Evolutionary conservation across 2,797 vertebrate genomes (phyloP).

Genomic region (Artibeus lituratus): DNA sequence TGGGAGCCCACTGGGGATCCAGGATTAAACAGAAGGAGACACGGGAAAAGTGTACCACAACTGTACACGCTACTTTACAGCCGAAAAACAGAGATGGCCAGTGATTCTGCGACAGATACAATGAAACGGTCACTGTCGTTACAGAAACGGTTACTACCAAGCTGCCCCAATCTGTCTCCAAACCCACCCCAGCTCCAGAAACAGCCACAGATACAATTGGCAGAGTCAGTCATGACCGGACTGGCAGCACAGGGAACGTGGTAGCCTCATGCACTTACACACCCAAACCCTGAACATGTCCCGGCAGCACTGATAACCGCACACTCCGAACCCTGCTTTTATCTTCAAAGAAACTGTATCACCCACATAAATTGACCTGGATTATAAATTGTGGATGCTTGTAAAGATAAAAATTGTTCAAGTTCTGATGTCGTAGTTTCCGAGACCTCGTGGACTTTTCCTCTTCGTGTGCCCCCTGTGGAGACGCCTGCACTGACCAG

Average conservation of each 20-base stretch:
- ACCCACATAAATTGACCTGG: neutral
- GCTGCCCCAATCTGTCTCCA: neutral
- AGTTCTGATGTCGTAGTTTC: neutral
- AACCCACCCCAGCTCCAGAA: neutral
- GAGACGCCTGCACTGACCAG: neutral
- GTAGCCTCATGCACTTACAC: conserved; percentile 15
- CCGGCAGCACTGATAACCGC: neutral
- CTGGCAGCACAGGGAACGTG: neutral
- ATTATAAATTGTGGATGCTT: neutral
- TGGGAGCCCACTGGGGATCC: too few relatives aligned
- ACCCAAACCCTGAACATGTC: neutral
- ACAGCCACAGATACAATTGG: neutral
- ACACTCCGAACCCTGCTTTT: neutral
- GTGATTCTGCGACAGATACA: neutral
- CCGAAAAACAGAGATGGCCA: neutral
- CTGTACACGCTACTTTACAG: neutral
- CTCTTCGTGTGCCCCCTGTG: neutral
- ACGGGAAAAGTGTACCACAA: neutral
- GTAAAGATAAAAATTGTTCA: conserved; percentile 24
- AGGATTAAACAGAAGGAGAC: neutral
- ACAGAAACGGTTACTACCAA: neutral
- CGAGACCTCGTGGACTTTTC: neutral
- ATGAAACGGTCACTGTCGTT: neutral
- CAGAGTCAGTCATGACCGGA: neutral
- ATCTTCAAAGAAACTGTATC: conserved; percentile 41